phyloP scores from a whole-genome alignment of 2,888 invertebrate species.

The Nebria brevicollis region DNA sequence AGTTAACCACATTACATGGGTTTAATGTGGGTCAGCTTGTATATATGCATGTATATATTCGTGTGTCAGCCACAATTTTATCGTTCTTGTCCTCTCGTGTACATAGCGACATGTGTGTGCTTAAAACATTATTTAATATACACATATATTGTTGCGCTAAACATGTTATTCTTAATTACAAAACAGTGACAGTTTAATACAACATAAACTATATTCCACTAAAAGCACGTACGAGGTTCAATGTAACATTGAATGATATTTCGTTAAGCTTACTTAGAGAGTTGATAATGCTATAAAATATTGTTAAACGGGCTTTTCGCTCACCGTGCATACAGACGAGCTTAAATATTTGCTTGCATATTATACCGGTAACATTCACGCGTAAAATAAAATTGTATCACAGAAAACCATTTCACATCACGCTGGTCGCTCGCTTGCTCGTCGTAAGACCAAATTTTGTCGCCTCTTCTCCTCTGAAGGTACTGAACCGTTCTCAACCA shows the following conservation, averaged over 20 bases:
- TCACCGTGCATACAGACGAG: too few relatives aligned
- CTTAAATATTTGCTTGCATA: too few relatives aligned
- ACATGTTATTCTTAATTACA: slow-evolving; percentile 39
- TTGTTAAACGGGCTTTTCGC: too few relatives aligned
- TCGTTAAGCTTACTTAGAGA: too few relatives aligned
- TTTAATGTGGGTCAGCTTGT: slow-evolving; percentile 39
- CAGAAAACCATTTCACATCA: background rate
- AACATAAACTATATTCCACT: background rate
- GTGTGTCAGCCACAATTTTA: slow-evolving; percentile 43
- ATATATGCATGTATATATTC: background rate
- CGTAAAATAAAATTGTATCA: too few relatives aligned
- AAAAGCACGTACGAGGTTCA: background rate
- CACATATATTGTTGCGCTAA: slow-evolving; percentile 20
- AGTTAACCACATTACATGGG: slow-evolving; percentile 42
- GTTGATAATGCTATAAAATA: too few relatives aligned
- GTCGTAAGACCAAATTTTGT: background rate
- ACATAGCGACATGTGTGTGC: slow-evolving; percentile 2
- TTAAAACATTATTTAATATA: slow-evolving; percentile 16
- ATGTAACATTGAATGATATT: too few relatives aligned
- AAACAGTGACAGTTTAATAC: slow-evolving; percentile 3
- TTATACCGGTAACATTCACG: too few relatives aligned
- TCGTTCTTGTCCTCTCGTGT: slow-evolving; percentile 2
- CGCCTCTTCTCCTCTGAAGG: background rate
- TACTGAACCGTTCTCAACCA: background rate
- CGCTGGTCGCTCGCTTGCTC: background rate